A percentile compares a stretch with the other conserved stretches of the same genome.
Evolutionary conservation across 2,888 invertebrate genomes (phyloP).

Genomic region (Polydrusus tereticollis): DNA sequence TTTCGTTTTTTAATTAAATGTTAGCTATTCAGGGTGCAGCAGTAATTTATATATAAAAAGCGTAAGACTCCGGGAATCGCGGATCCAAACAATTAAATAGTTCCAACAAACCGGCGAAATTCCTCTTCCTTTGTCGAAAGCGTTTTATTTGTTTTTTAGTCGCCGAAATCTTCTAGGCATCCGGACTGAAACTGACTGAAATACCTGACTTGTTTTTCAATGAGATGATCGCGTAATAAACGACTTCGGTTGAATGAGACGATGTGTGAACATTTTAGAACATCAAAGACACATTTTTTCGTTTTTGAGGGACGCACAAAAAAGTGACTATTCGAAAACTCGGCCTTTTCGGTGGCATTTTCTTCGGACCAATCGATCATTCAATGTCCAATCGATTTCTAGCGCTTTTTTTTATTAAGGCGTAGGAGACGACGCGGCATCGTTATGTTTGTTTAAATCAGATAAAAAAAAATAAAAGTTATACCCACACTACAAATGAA

Average conservation of each 20-base stretch:
- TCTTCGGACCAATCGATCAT: constrained; percentile 19
- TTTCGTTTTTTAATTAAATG: constrained; percentile 34
- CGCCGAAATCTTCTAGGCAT: constrained; percentile 51
- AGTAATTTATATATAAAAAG: constrained; percentile 31
- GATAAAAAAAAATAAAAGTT: too few species aligned
- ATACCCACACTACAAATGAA: too few species aligned
- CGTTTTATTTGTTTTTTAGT: constrained; percentile 50
- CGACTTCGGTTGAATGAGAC: constrained; percentile 53
- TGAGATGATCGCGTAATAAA: constrained; percentile 56
- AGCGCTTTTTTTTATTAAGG: constrained; percentile 1
- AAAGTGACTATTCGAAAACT: constrained; percentile 34
- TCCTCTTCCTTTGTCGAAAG: constrained; percentile 38
- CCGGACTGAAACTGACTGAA: constrained; percentile 43
- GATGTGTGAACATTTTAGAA: constrained; percentile 58
- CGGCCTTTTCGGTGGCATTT: constrained; percentile 20
- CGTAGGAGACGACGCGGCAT: neutral
- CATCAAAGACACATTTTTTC: constrained; percentile 60
- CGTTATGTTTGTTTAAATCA: neutral
- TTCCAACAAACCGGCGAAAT: constrained; percentile 43
- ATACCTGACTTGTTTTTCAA: constrained; percentile 60
- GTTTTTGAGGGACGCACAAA: constrained; percentile 48
- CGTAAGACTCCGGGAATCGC: constrained; percentile 25
- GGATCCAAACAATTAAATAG: constrained; percentile 42
- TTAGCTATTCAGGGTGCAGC: constrained; percentile 12
- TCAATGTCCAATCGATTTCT: constrained; percentile 17